Evolutionary conservation across 2,888 invertebrate genomes (phyloP), one percentile per base, ranked within the genome.

Genomic region (Agapostemon virescens): DNA sequence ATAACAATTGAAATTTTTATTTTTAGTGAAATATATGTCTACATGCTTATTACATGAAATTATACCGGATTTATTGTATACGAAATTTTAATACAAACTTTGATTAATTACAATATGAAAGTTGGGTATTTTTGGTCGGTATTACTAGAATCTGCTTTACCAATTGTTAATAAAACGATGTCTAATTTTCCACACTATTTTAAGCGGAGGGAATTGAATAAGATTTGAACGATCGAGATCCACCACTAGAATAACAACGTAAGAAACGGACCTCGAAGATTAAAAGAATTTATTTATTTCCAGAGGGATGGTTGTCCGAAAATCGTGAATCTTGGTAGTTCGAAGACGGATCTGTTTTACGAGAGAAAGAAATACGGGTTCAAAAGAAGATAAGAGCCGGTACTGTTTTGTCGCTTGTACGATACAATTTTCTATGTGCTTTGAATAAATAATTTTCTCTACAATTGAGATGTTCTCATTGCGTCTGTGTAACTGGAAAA

Each of bases 281-380:
- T 61, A 61, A 61, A 11, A 61, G 20, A 11, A 20, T 1, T 61
- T 6, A 3, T n/a, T 55, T 30, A 0, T 45, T 81, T 82, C 13
- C 74, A 83, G 97, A 95, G 99, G 92, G 99, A 99, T 93, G 99
- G 99, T 0, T 99, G 99, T 93, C 99, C 99, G 0, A 99, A 99
- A 93, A 99, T 99, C 93, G 99, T 99, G 0, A 99, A 99, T 93
- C 94, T 99, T 74, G 99, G 99, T 77, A 99, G 98, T 93, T 99
- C 99, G 0, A 99, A 99, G 93, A 99, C 99, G 80, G 99, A 99
- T 94, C 94, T 99, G 90, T 99, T 99, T 93, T 99, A 99, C 91
- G 99, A 99, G 93, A 94, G 99, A 89, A 99, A 99, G 93, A 99
- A 99, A 94, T 99, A 99, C 94, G 99, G 99, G 0, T 99, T 99